Evolutionary conservation across 2,888 invertebrate species (phyloP), one percentile per base, ranked within the genome.

Genomic region (Mesoligia furuncula): DNA sequence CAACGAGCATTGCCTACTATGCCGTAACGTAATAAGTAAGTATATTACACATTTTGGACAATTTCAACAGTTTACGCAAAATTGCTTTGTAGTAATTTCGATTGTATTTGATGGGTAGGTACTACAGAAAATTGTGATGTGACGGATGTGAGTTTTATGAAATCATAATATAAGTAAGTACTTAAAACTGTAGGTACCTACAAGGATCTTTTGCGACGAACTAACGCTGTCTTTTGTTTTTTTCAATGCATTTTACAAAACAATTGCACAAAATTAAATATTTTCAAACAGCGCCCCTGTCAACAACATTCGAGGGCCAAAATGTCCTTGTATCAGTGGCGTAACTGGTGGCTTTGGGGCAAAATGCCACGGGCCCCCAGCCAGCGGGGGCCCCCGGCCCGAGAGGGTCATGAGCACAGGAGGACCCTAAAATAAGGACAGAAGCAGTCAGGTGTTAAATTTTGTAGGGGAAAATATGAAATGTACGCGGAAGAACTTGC

Each of bases 11-110:
- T 59, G 48, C 39, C 2, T 39, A 74, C 17, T 51, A 59, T 85
- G 65, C 54, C 74, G 73, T 64, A 77, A 54, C 54, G 54, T n/a
- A 54, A 54, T n/a, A 54, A 4, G 24, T 54, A 24, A 9, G 54
- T 54, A 57, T 48, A 68, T 48, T 65, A 65, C 73, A 66, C 42
- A 15, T 75, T 74, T 57, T 68, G 70, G 27, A 65, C 76, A 73
- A 75, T 83, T 73, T 75, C 67, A 61, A 80, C 67, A 73, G 57
- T 69, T 69, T 71, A 67, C 51, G 72, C 42, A 77, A 77, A 79
- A 61, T 42, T 31, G 39, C 57, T 77, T 75, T 83, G 77, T 85
- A 57, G n/a, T 42, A 27, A 36, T 67, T 77, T 77, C 48, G 27
- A 75, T 85, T 85, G 67, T 67, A 70, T 42, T 27, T 17, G 27